Base-by-base conservation (phyloP, 2,888 invertebrate genomes). In the Lathronympha strigana region DNA sequence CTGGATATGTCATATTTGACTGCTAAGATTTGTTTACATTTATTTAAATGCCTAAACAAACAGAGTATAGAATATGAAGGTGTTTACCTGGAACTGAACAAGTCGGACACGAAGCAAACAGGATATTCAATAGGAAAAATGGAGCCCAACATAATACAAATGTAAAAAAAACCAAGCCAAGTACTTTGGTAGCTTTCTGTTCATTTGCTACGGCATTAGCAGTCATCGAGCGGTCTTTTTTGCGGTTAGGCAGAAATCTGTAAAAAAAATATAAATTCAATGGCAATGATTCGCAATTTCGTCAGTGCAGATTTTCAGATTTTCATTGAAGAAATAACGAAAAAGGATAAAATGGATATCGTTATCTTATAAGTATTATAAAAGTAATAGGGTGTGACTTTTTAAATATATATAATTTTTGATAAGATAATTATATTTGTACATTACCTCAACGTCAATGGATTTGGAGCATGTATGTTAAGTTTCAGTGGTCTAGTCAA, bases 111-210 rank as follows among this genome's bases (percentile, higher is more conserved):
- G 96, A 95, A 19, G 97, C 98, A 77, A 97, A 96, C 61, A 97
- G 89, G 71, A 98, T 96, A 84, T 98, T 98, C 66, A 97, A 93
- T 58, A 97, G 93, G 88, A 98, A 98, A 86, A 98, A 98, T 1
- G 98, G 98, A 19, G 97, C 95, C 98, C 98, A 98, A 82, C 98
- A 98, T 9, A 98, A 90, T 58, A 98, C 97, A 85, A 98, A 98
- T 0, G 97, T 97, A 87, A 97, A 97, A 92, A 98, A 98, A 0
- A 98, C 98, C 45, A 98, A 88, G 0, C 98, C 98, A 5, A 98
- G 92, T 0, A 97, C 97, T 89, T 98, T 98, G 62, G 98, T 97
- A 1, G 98, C 98, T 81, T 98, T 98, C 84, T 98, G 98, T 84
- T 99, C 98, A 31, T 96, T 96, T n/a, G 96, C 96, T 1, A 97